Evolutionary conservation across 2,113 vertebrate species (phyloP).

Genomic region (Sturnus vulgaris): DNA sequence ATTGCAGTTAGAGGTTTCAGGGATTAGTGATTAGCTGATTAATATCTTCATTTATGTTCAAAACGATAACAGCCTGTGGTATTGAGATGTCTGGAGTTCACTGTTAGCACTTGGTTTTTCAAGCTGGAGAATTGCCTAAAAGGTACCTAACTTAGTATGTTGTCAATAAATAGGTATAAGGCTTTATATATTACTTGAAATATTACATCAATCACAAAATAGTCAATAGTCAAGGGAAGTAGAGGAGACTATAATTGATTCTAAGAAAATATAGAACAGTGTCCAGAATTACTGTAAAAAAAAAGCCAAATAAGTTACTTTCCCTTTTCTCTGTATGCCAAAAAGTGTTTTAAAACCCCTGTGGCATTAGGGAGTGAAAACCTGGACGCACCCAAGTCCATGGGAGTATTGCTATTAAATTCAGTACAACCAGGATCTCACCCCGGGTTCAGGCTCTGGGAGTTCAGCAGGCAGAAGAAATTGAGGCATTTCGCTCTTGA

Average conservation of each 20-base stretch:
- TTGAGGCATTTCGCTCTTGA: neutral
- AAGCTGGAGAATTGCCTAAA: neutral
- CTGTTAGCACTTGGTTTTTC: neutral
- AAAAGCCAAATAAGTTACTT: neutral
- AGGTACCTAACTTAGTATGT: neutral
- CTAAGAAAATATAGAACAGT: neutral
- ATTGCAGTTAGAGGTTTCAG: neutral
- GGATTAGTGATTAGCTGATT: slow-evolving; percentile 33
- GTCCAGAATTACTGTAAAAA: neutral
- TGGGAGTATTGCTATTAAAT: neutral
- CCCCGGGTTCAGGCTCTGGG: neutral
- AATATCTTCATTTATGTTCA: slow-evolving; percentile 7
- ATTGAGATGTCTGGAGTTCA: neutral
- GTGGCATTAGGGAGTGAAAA: neutral
- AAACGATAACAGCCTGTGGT: neutral
- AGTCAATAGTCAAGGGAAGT: neutral
- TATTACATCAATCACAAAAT: neutral
- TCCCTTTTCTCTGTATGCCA: neutral
- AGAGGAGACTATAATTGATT: neutral
- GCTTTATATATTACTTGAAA: neutral
- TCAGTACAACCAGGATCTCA: neutral
- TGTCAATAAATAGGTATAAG: neutral
- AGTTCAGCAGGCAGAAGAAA: neutral
- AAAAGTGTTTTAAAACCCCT: neutral
- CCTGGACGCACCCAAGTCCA: neutral